Percentiles rank a stretch among this genome's conserved stretches.
phyloP scores from a whole-genome alignment of 2,113 vertebrate genomes.

The Myrmophylax atrothorax region DNA sequence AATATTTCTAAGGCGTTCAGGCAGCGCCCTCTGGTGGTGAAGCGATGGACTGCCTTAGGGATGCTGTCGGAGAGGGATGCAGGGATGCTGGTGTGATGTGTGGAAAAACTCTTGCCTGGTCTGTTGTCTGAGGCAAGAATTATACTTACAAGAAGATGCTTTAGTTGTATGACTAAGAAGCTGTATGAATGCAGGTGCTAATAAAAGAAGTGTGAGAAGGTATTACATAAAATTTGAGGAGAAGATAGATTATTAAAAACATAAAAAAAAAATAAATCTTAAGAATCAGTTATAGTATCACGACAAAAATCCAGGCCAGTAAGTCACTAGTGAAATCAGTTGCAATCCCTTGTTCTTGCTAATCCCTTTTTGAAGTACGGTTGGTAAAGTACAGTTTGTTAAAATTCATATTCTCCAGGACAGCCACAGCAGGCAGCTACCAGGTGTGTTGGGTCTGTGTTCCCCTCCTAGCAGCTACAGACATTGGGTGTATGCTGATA shows the following conservation, averaged over 20 bases:
- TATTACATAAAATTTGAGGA: background rate
- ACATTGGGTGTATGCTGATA: background rate
- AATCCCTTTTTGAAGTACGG: background rate
- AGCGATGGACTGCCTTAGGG: background rate
- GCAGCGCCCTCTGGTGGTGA: constrained; percentile 50
- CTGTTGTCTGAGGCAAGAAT: background rate
- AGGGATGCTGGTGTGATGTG: background rate
- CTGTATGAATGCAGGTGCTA: background rate
- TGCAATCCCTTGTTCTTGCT: background rate
- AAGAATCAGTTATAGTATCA: background rate
- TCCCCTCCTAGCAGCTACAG: background rate
- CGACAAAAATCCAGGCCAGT: background rate
- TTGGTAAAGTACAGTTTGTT: background rate
- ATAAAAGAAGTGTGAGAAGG: background rate
- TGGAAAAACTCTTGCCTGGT: fast-evolving
- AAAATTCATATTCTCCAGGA: background rate
- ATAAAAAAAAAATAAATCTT: background rate
- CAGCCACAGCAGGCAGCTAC: background rate
- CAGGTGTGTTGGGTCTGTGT: background rate
- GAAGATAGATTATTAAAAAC: background rate
- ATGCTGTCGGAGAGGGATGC: background rate
- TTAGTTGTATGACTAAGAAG: background rate
- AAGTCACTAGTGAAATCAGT: background rate
- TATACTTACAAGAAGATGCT: background rate
- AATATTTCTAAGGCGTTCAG: background rate